These are phyloP conservation scores for Notechis scutatus DNA, from an alignment of 2,113 vertebrate genomes.

Conservation along the genomic window DNA sequence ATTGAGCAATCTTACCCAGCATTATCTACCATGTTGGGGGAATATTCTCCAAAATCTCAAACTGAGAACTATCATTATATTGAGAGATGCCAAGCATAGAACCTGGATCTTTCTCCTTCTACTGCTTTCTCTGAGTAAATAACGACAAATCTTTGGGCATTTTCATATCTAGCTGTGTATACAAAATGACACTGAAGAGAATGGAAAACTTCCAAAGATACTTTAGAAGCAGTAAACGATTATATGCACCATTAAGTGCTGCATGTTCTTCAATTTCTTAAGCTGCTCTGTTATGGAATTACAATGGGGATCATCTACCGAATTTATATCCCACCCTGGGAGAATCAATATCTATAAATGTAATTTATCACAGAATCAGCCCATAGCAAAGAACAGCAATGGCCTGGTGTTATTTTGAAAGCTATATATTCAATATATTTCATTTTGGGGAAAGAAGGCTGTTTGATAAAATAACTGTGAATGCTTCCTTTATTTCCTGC, in stretches of 20 bases:
- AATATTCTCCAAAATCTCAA: not conserved
- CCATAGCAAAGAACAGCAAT: not conserved
- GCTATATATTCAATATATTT: not conserved
- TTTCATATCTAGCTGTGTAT: too few species aligned
- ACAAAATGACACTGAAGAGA: not conserved
- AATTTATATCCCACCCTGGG: not conserved
- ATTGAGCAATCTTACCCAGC: not conserved
- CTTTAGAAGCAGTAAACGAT: not conserved
- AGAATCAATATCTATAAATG: not conserved
- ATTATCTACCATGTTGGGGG: not conserved
- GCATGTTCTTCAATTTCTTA: not conserved
- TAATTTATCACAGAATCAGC: not conserved
- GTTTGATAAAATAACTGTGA: not conserved
- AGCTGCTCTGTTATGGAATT: not conserved
- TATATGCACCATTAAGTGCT: constrained; percentile 9
- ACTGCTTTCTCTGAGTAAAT: not conserved
- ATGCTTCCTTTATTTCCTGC: constrained; percentile 40
- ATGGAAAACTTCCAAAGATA: too few species aligned
- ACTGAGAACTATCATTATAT: not conserved
- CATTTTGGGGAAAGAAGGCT: not conserved
- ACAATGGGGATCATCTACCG: not conserved
- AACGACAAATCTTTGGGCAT: not conserved
- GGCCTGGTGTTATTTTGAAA: not conserved
- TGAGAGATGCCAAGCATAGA: not conserved
- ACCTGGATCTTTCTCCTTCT: not conserved